Evolutionary conservation across 2,888 invertebrate genomes (phyloP), one percentile per base, ranked within the genome.

Genomic region (Molanna angustata): DNA sequence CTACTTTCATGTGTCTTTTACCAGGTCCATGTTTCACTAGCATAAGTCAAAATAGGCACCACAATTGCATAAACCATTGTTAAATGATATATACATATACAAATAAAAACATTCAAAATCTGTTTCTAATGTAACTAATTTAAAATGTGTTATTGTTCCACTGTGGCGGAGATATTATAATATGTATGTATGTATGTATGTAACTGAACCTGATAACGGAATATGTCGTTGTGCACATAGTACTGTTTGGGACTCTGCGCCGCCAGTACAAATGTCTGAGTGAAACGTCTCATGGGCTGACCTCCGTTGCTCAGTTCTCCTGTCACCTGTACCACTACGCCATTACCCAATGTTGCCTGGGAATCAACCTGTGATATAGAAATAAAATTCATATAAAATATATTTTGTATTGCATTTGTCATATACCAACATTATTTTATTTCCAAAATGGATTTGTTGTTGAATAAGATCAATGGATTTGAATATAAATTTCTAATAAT

Each of bases 161-260:
- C 27, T 7, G 27, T 7, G 27, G 9, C 27, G 27, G 6, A 27
- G 27, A 27, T 27, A 27, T 27, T 7, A 27, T 27, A 27, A 9
- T n/a, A n/a, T n/a, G n/a, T n/a, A n/a, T n/a, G n/a, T 22, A 1
- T 19, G 31, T 49, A 56, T 59, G n/a, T n/a, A n/a, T n/a, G n/a
- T n/a, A n/a, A n/a, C n/a, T n/a, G n/a, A n/a, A 84, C 94, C 83
- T 96, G 96, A 73, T 97, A 98, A 60, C 96, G 90, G 76, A 98
- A 98, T 72, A 98, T 97, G 76, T 98, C 97, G 73, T 98, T 98
- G 74, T 95, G 94, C 57, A 98, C 97, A 71, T 97, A 98, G 79
- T 95, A 98, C 77, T 95, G 94, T 79, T 94, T 96, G 54, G 96
- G 94, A 52, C 92, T 89, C 75, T 96, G 95, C 56, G 94, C 88